These are phyloP conservation scores for Pipistrellus pygmaeus DNA, from an alignment of 2,797 vertebrate genomes.

Conservation along the genomic window DNA sequence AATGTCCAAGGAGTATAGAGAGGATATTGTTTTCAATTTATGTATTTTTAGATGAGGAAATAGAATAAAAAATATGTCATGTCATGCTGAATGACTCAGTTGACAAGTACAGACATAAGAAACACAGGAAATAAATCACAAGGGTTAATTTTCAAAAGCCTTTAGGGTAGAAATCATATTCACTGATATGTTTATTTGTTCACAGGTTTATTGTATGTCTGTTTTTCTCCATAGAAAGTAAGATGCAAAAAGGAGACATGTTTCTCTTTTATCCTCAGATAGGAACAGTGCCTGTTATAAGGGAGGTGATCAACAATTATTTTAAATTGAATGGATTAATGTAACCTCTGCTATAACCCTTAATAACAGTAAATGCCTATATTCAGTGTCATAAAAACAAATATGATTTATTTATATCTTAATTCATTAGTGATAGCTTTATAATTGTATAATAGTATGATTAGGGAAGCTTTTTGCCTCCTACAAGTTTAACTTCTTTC, in stretches of 20 bases:
- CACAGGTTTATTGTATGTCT: not conserved
- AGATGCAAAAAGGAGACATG: not conserved
- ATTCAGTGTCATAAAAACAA: not conserved
- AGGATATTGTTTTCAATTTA: conserved; percentile 15
- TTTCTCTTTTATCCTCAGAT: not conserved
- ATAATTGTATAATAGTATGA: not conserved
- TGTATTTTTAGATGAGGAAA: not conserved
- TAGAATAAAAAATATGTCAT: not conserved
- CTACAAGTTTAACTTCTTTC: conserved; percentile 38
- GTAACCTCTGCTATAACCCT: not conserved
- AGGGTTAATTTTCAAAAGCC: conserved; percentile 26
- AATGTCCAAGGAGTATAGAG: not conserved
- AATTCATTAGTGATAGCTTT: not conserved
- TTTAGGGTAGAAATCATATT: conserved; percentile 40
- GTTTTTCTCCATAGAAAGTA: not conserved
- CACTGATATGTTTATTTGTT: not conserved
- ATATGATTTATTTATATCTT: not conserved
- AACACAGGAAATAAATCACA: not conserved
- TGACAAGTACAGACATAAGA: not conserved
- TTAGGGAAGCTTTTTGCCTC: not conserved
- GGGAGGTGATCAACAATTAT: not conserved
- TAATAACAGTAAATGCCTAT: conserved; percentile 11
- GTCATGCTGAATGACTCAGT: not conserved
- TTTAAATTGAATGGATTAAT: not conserved
- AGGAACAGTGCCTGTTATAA: not conserved